These are phyloP conservation scores for Esperia sulphurella DNA, from an alignment of 2,888 invertebrate species.

Conservation along the genomic window DNA sequence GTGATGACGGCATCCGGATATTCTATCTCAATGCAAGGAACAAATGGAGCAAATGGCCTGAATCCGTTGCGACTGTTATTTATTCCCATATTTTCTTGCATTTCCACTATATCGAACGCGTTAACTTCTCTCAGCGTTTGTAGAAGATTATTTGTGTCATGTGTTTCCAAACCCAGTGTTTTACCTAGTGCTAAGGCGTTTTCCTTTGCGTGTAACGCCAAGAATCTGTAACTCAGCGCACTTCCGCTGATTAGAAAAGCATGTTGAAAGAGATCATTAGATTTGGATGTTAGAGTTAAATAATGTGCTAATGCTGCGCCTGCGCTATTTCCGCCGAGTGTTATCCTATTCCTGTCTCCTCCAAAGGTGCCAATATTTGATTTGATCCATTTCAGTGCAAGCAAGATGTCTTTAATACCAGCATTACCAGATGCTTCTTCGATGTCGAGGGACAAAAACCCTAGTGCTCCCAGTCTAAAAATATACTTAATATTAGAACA, in stretches of 20 bases:
- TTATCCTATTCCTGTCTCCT: constrained; percentile 32
- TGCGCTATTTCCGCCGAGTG: constrained; percentile 42
- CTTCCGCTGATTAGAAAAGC: constrained; percentile 30
- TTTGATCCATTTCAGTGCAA: constrained; percentile 39
- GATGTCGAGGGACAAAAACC: constrained; percentile 38
- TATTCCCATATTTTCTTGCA: constrained; percentile 20
- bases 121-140: constrained; percentile 18
- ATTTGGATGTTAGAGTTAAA: constrained; percentile 33
- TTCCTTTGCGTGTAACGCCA: constrained; percentile 21
- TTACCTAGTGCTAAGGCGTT: constrained; percentile 21
- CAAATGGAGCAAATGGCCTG: constrained; percentile 31
- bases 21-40: constrained; percentile 48
- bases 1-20: constrained; percentile 38
- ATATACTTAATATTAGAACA: not conserved
- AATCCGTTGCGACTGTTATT: constrained; percentile 18
- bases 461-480: constrained; percentile 43
- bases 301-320: constrained; percentile 39
- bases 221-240: constrained; percentile 25
- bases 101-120: constrained; percentile 25
- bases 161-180: constrained; percentile 18
- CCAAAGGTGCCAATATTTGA: constrained; percentile 37
- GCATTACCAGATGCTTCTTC: constrained; percentile 38
- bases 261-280: constrained; percentile 29
- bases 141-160: constrained; percentile 16
- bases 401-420: constrained; percentile 39